These are phyloP conservation scores for Sinocyclocheilus rhinocerous DNA, from an alignment of 2,113 vertebrate species.

Conservation along the genomic window DNA sequence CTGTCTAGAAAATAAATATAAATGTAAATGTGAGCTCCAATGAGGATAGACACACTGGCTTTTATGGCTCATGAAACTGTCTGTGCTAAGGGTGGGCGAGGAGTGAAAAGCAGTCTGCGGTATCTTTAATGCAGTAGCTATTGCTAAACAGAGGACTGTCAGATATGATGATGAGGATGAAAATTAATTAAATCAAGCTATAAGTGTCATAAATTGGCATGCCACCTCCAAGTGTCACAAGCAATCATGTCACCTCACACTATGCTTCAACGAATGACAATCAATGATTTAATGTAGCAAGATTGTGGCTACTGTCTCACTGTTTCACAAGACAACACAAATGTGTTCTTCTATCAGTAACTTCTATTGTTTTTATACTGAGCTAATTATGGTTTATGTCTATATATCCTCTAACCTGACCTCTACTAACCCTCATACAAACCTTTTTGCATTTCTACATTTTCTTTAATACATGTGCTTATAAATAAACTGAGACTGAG, in stretches of 20 bases:
- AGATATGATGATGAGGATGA: slow-evolving; percentile 64
- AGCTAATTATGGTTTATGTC: too few relatives aligned
- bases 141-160: slow-evolving; percentile 59
- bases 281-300: slow-evolving; percentile 61
- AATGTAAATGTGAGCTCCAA: slow-evolving; percentile 8
- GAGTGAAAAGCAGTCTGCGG: neutral
- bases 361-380: neutral
- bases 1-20: slow-evolving; percentile 8
- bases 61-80: neutral
- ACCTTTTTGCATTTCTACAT: neutral
- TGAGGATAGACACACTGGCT: slow-evolving; percentile 50
- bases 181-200: slow-evolving; percentile 60
- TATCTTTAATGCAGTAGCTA: slow-evolving; percentile 4
- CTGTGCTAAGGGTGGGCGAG: neutral
- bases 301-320: slow-evolving; percentile 33
- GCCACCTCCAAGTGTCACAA: slow-evolving; percentile 68
- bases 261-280: slow-evolving; percentile 56
- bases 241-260: slow-evolving; percentile 65
- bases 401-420: neutral
- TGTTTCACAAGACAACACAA: neutral
- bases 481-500: too few relatives aligned
- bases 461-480: neutral
- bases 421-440: neutral
- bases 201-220: slow-evolving; percentile 57
- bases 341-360: neutral